Evolutionary conservation across 2,797 vertebrate species (phyloP).

Genomic region (Iguana delicatissima): DNA sequence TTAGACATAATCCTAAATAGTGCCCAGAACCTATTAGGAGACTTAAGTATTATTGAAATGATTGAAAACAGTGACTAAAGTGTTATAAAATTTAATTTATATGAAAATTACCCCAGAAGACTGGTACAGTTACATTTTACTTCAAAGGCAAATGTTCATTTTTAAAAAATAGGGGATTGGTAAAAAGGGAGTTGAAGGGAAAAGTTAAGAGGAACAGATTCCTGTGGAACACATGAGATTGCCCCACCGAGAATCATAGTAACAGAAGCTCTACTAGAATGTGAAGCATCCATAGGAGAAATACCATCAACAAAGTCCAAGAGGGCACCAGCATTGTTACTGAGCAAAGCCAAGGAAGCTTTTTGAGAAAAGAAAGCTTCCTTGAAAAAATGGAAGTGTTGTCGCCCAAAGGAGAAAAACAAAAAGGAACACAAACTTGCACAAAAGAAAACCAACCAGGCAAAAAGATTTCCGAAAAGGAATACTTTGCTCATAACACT

Average conservation of each 20-base stretch:
- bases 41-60: not conserved
- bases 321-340: not conserved
- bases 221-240: not conserved
- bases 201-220: not conserved
- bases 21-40: not conserved
- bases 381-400: not conserved
- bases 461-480: not conserved
- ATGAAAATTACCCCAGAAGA: not conserved
- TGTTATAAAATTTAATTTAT: not conserved
- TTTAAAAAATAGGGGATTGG: not conserved
- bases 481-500: not conserved
- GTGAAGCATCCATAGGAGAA: not conserved
- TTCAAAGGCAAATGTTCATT: not conserved
- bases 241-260: not conserved
- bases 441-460: not conserved
- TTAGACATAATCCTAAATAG: not conserved
- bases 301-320: not conserved
- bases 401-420: not conserved
- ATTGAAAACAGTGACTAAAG: too few relatives aligned
- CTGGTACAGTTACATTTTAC: not conserved
- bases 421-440: not conserved
- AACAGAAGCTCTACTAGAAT: not conserved
- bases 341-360: not conserved
- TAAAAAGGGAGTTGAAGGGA: not conserved
- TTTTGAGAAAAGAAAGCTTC: not conserved